Evolutionary conservation across 2,888 invertebrate genomes (phyloP).

Genomic region (Apantesis nais): DNA sequence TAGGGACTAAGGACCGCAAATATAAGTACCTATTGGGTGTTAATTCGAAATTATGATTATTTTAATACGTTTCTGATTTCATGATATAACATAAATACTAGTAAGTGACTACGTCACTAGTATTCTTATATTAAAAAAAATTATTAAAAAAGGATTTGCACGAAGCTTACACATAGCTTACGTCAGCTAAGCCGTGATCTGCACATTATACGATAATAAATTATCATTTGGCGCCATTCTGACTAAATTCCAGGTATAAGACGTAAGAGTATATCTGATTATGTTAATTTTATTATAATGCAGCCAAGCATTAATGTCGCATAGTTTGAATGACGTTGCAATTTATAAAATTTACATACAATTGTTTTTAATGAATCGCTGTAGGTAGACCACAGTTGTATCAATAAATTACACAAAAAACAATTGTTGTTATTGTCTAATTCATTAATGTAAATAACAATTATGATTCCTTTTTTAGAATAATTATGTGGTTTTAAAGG

Average conservation of each 20-base stretch:
- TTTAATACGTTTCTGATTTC: too few relatives aligned
- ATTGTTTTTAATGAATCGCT: conserved; percentile 32
- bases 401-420: neutral
- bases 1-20: too few relatives aligned
- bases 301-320: conserved; percentile 25
- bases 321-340: conserved; percentile 21
- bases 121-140: neutral
- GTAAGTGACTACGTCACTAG: neutral
- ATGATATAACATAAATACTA: neutral
- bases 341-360: conserved; percentile 41
- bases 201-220: neutral
- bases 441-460: neutral
- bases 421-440: neutral
- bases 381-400: conserved; percentile 5
- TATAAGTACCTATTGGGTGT: too few relatives aligned
- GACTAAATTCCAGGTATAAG: conserved; percentile 25
- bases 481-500: neutral
- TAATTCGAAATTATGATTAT: too few relatives aligned
- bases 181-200: neutral
- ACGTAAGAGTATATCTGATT: conserved; percentile 25
- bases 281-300: conserved; percentile 36
- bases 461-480: neutral
- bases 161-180: neutral
- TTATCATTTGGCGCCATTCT: conserved; percentile 21
- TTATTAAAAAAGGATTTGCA: neutral